These are phyloP conservation scores for Parnassius glacialis DNA, from an alignment of 2,888 invertebrate genomes.

Conservation along the genomic window DNA sequence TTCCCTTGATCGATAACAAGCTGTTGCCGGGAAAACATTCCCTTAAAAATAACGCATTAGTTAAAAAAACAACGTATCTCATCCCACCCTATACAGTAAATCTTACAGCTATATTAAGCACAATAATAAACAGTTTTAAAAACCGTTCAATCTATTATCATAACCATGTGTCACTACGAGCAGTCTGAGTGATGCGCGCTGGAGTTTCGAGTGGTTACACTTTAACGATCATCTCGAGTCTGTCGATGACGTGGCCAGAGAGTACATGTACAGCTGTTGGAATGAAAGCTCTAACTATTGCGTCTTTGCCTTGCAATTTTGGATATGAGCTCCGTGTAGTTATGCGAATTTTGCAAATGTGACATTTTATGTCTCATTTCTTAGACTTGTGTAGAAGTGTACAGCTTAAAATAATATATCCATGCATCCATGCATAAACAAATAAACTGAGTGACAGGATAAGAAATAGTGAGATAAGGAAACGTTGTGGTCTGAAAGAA, in stretches of 20 bases:
- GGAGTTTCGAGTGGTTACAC: constrained; percentile 17
- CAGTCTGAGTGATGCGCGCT: neutral
- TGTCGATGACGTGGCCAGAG: constrained; percentile 9
- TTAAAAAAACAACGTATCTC: constrained; percentile 5
- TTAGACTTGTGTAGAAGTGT: too few species aligned
- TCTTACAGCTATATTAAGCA: constrained; percentile 3
- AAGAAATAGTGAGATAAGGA: too few species aligned
- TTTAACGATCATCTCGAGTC: constrained; percentile 17
- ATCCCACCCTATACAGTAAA: constrained; percentile 6
- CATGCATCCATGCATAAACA: too few species aligned
- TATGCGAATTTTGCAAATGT: too few species aligned
- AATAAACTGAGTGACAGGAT: too few species aligned
- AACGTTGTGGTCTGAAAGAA: too few species aligned
- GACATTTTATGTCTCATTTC: too few species aligned
- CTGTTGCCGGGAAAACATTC: too few species aligned
- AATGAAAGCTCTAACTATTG: neutral
- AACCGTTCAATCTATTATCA: constrained; percentile 13
- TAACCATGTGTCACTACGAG: constrained; percentile 15
- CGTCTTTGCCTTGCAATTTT: neutral
- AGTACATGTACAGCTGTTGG: constrained; percentile 2
- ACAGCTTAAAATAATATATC: too few species aligned
- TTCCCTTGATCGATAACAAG: too few species aligned
- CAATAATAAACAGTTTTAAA: constrained; percentile 18
- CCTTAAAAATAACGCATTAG: constrained; percentile 5
- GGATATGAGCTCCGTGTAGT: too few species aligned